Base-by-base conservation (phyloP, 2,888 invertebrate species). In the Nebria brevicollis region DNA sequence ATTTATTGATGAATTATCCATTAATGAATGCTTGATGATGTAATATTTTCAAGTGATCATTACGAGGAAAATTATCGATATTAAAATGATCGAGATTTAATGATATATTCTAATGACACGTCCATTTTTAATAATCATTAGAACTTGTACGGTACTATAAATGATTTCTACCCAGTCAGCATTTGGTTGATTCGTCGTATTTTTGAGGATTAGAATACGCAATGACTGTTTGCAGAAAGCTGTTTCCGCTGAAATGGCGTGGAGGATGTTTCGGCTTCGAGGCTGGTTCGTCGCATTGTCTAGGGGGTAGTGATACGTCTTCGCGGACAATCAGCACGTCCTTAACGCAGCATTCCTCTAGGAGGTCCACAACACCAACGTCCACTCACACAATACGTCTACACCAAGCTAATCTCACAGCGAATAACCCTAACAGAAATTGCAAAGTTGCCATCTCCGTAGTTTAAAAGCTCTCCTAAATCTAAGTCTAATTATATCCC, bases 181-280 rank as follows among this genome's bases (percentile, higher is more conserved):
- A 1, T 5, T 34, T 34, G 34, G 34, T 34, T 34, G 34, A 34
- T 34, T 34, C 34, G 2, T 6, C 54, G 54, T 54, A 54, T 1
- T 5, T 2, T 66, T 66, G 20, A 20, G 20, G 20, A 20, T 20
- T 66, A 34, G 70, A 70, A 70, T 15, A 70, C 26, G 3, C 15
- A 34, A 25, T 68, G 13, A 70, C 25, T 70, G 34, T 70, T 75
- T 86, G 85, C 87, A 92, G 93, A 88, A 92, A 92, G 86, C 91
- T 93, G 83, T 93, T 94, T 0, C 94, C 94, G 8, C 93, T 93
- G 88, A 93, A 93, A 84, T 94, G 94, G 94, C 88, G 94, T 84
- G 92, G 93, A 89, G 93, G 93, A 84, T 89, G 88, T 84, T 87
- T 88, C 26, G 87, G 86, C 66, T 84, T 87, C 82, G 85, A 86